phyloP scores from a whole-genome alignment of 2,888 invertebrate genomes.

The Oxycera nigricornis region DNA sequence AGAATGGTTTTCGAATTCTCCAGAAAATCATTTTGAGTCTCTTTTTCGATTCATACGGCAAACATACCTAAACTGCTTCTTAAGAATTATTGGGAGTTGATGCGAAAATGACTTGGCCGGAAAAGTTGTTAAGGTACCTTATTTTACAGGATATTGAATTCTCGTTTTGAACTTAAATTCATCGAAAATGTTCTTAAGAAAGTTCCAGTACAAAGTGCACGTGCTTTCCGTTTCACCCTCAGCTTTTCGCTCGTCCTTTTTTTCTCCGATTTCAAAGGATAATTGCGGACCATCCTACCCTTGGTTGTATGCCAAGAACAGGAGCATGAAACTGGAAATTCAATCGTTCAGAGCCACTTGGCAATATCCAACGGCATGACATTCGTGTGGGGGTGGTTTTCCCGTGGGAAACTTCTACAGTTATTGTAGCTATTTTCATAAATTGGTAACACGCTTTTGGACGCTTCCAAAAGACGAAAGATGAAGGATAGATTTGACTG shows the following conservation, averaged over 20 bases:
- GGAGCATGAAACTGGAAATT: not conserved
- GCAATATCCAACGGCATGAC: not conserved
- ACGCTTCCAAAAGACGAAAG: too few species aligned
- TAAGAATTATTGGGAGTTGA: too few species aligned
- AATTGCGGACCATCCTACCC: not conserved
- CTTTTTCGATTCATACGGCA: too few species aligned
- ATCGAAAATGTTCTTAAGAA: too few species aligned
- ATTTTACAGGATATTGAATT: too few species aligned
- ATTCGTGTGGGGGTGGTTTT: not conserved
- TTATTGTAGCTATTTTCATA: not conserved
- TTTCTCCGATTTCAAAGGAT: not conserved
- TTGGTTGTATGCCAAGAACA: not conserved
- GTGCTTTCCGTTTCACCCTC: not conserved
- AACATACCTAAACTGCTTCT: too few species aligned
- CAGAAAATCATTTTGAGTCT: too few species aligned
- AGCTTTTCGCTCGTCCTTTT: not conserved
- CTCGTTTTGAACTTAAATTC: too few species aligned
- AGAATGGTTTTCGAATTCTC: too few species aligned
- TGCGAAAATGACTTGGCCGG: too few species aligned
- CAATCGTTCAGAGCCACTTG: not conserved
- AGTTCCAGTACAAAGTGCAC: not conserved
- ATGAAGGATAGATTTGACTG: not conserved
- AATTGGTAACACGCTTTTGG: conserved; percentile 11
- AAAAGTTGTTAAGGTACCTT: too few species aligned
- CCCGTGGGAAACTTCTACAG: conserved; percentile 5